phyloP scores from a whole-genome alignment of 2,113 vertebrate species.

The Zingel zingel region DNA sequence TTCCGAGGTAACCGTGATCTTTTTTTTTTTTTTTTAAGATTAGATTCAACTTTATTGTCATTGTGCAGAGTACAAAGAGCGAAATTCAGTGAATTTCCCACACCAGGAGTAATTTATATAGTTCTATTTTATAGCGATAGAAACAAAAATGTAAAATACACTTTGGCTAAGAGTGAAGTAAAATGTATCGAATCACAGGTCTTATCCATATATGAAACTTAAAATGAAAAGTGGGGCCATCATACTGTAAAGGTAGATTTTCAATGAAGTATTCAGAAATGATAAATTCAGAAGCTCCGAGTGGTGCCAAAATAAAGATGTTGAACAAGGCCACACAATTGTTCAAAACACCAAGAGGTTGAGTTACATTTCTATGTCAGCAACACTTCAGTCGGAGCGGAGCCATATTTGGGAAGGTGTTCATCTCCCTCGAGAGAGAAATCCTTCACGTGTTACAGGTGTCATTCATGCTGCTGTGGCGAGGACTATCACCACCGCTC shows the following conservation, averaged over 20 bases:
- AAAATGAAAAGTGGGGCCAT: not conserved
- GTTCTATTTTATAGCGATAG: too few species aligned
- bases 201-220: not conserved
- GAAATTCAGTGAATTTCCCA: too few species aligned
- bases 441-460: slow-evolving; percentile 47
- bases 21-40: too few species aligned
- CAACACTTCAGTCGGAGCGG: not conserved
- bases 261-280: too few species aligned
- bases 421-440: slow-evolving; percentile 22
- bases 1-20: too few species aligned
- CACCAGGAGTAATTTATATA: too few species aligned
- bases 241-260: not conserved
- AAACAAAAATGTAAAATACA: too few species aligned
- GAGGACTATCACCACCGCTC: slow-evolving; percentile 35
- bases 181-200: not conserved
- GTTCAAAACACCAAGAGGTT: slow-evolving; percentile 11
- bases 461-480: slow-evolving; percentile 39
- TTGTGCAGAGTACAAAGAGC: too few species aligned
- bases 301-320: not conserved
- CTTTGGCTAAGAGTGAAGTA: not conserved
- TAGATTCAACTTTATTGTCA: too few species aligned
- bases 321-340: slow-evolving; percentile 10
- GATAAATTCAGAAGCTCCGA: not conserved
- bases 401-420: slow-evolving; percentile 22
- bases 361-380: slow-evolving; percentile 1